Base-by-base conservation (phyloP, 2,888 invertebrate genomes). In the Chloroclystis v-ata region DNA sequence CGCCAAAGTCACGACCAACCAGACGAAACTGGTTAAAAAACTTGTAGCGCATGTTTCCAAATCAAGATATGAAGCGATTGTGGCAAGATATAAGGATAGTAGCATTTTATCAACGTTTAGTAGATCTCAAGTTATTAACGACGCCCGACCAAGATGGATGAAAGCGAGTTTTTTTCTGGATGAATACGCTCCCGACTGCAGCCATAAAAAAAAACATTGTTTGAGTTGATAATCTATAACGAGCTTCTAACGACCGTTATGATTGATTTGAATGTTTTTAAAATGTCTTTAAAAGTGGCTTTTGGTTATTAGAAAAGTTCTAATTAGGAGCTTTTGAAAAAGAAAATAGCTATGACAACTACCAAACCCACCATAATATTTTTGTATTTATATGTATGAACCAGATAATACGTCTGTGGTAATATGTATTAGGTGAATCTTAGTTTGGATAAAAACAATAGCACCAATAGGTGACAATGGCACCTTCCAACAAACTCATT, bases 81-180 rank as follows among this genome's bases (percentile, higher is more conserved):
- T 82, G 60, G 67, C 53, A 54, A 56, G 75, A 76, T 78, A 72
- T 67, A 28, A 35, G 25, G 56, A 58, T 64, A 64, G 71, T 71
- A 71, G 72, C 68, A 77, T 76, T 67, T 74, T 78, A 78, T 79
- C 78, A 62, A 44, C 65, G 54, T 65, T 73, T 67, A 68, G 68
- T 58, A 65, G 63, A 67, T 69, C 69, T 65, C 57, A 38, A 54
- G 67, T 72, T 77, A 75, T 70, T 71, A 75, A 75, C 71, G 75
- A 70, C 64, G 61, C 47, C 42, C 49, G 61, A 58, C 62, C 63
- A 71, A 74, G 75, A 78, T 72, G 65, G 73, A 76, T 75, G 28
- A 25, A 20, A 26, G 24, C 39, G 56, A 49, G 69, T 75, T 74
- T 62, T 20, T 67, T 65, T 61, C 57, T 55, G 56, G 49, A 52